A percentile compares a stretch with the other conserved stretches of the same genome.
Evolutionary conservation across 2,797 vertebrate species (phyloP).

Genomic region (Natrix natrix): DNA sequence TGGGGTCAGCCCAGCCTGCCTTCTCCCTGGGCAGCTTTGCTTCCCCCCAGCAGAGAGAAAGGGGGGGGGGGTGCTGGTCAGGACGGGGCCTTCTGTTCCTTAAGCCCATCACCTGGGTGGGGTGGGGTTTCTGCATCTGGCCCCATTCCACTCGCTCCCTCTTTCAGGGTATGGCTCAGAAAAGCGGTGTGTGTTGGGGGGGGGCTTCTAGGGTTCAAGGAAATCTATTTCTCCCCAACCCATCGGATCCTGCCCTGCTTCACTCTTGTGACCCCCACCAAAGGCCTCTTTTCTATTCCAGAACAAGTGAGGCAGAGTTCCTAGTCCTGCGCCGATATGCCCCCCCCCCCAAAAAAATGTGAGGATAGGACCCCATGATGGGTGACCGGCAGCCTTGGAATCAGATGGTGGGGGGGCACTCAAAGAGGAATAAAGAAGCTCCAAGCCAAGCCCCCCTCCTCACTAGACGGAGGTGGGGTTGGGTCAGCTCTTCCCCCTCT

Average conservation of each 20-base stretch:
- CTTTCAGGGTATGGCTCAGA: neutral
- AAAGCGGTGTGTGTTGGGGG: neutral
- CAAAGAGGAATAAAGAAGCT: neutral
- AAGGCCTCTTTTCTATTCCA: neutral
- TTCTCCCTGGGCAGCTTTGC: no score
- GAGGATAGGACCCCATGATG: neutral
- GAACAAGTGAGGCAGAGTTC: neutral
- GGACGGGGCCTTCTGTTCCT: no score
- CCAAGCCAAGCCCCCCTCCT: neutral
- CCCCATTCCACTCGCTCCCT: neutral
- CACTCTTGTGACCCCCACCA: neutral
- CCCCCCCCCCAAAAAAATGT: neutral
- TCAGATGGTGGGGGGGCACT: neutral
- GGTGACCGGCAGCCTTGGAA: neutral
- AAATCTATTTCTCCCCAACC: neutral
- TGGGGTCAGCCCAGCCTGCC: no score
- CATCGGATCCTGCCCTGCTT: neutral
- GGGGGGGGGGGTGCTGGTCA: neutral
- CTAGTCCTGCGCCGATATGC: neutral
- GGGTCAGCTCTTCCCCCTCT: neutral
- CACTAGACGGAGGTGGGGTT: neutral
- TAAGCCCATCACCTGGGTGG: neutral
- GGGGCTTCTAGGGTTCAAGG: neutral
- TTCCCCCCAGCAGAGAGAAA: neutral
- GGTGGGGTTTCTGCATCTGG: neutral